phyloP scores from a whole-genome alignment of 2,888 invertebrate genomes.

The Catocala nupta region DNA sequence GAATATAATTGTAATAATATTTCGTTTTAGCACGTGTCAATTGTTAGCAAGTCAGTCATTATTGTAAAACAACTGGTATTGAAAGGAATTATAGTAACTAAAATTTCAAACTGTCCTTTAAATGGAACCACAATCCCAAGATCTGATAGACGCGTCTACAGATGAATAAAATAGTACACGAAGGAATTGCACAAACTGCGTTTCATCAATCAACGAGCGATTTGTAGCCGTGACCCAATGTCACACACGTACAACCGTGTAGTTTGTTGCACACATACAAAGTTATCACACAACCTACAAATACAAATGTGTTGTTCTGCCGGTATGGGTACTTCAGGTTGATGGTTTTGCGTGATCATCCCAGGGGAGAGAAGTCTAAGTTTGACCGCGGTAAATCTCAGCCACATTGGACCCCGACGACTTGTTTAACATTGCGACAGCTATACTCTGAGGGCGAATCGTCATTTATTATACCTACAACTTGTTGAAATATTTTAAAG shows the following conservation, averaged over 20 bases:
- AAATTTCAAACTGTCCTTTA: too few species aligned
- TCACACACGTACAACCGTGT: neutral
- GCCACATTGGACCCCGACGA: conserved; percentile 65
- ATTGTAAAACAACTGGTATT: too few species aligned
- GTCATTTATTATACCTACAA: conserved; percentile 55
- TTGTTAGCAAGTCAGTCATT: too few species aligned
- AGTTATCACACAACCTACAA: neutral
- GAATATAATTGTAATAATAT: too few species aligned
- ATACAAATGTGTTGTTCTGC: neutral
- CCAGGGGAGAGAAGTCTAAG: conserved; percentile 67
- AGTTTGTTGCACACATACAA: neutral
- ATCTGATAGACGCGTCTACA: too few species aligned
- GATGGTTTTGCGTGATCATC: conserved; percentile 42
- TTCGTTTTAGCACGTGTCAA: too few species aligned
- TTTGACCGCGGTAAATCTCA: conserved; percentile 77
- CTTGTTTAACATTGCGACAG: conserved; percentile 67
- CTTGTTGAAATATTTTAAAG: conserved; percentile 21
- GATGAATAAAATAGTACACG: neutral
- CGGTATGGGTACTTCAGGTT: conserved; percentile 22
- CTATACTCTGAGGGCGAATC: conserved; percentile 58
- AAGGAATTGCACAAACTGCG: neutral
- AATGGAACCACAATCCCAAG: too few species aligned
- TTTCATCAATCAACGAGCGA: neutral
- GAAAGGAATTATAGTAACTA: too few species aligned
- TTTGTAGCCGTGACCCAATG: neutral